Evolutionary conservation across 2,113 vertebrate genomes (phyloP).

Genomic region (Rutilus rutilus): DNA sequence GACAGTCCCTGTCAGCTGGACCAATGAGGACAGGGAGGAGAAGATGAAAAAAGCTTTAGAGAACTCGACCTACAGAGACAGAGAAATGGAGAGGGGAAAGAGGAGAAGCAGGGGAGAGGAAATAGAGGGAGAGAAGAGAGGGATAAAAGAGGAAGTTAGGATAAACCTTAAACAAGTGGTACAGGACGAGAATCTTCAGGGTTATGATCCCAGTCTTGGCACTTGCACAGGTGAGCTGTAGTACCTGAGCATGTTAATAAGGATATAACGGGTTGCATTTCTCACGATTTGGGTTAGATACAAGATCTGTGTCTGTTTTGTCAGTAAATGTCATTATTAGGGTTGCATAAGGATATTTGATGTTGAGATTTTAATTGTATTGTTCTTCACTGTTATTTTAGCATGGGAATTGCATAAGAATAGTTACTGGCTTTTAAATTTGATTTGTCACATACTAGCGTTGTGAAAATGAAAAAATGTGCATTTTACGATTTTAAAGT

Average conservation of each 20-base stretch:
- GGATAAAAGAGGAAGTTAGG: constrained; percentile 62
- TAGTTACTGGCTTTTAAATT: background rate
- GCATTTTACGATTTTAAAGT: background rate
- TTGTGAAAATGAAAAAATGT: background rate
- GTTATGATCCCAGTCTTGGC: constrained; percentile 86
- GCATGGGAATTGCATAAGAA: background rate
- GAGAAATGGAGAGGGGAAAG: constrained; percentile 63
- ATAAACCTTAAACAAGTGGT: constrained; percentile 80
- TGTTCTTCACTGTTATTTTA: background rate
- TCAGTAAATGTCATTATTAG: background rate
- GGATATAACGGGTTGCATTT: background rate
- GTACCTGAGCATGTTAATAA: background rate
- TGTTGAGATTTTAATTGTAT: background rate
- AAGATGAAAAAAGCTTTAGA: constrained; percentile 73
- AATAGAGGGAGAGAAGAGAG: constrained; percentile 55
- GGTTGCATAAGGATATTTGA: background rate
- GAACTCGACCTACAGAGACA: constrained; percentile 67
- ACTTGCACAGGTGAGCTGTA: constrained; percentile 57
- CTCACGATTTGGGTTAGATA: background rate
- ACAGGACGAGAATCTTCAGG: constrained; percentile 76
- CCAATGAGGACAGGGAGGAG: constrained; percentile 60
- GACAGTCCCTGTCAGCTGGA: constrained; percentile 43
- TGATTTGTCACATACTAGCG: background rate
- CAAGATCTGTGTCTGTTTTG: background rate
- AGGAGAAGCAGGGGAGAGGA: constrained; percentile 51